Base-by-base conservation (phyloP, 1,140 invertebrate genomes). In the Zeugodacus cucurbitae region DNA sequence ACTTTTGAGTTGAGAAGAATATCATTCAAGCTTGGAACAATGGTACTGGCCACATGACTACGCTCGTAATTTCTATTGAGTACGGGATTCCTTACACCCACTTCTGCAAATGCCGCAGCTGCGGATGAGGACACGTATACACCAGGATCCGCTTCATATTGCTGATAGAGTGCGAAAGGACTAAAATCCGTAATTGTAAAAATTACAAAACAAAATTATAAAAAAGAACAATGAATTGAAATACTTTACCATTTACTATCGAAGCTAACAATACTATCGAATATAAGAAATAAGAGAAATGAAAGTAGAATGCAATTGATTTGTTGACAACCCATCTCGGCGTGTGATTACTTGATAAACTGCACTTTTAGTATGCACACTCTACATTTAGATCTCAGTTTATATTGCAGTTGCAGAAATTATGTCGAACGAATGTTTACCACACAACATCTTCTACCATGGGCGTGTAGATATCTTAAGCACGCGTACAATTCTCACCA, bases 61-160 rank as follows among this genome's bases (percentile, higher is more conserved):
- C 3, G 6, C 8, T 26, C n/a, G 14, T 48, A n/a, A 22, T 48
- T 44, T n/a, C 10, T 82, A 6, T 41, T n/a, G 26, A 26, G 17
- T 11, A 11, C n/a, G 26, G 41, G 2, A 22, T 82, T 48, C n/a
- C 74, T 48, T 54, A 17, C 37, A 1, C 34, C 74, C 22, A 82
- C 14, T n/a, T 82, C 74, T 34, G 74, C 74, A 82, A 82, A 48
- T 41, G 74, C 74, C 26, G 74, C 41, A 26, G 74, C 74, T 41
- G 74, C 74, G 2, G 74, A 82, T 82, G 74, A 82, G 20, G 74
- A 48, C 37, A 82, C 37, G 26, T 82, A 82, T 29, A 14, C 26
- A 3, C 1, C 41, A 5, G 41, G 41, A n/a, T 48, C 20, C 34
- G 22, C 34, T 14, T 29, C 41, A 82, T 82, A 48, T 82, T 48